A percentile compares a stretch with the other conserved stretches of the same genome.
Evolutionary conservation across 1,140 invertebrate genomes (phyloP).

Genomic region (Hypothenemus hampei): DNA sequence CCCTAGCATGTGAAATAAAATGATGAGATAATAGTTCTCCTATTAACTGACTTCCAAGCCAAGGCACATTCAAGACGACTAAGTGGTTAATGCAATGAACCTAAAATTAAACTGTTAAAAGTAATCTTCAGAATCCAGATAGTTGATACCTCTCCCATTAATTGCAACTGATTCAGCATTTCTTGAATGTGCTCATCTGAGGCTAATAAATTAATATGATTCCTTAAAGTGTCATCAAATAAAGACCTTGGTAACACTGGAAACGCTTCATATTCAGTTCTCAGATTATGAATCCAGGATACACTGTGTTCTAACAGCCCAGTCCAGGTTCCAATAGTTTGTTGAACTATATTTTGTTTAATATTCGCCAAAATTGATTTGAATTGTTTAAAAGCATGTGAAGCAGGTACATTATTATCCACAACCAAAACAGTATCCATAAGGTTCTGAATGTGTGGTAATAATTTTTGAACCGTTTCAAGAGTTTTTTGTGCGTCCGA

Average conservation of each 20-base stretch:
- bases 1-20: slow-evolving; percentile 57
- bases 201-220: slow-evolving; percentile 65
- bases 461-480: slow-evolving; percentile 45
- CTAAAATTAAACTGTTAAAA: slow-evolving; percentile 18
- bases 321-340: slow-evolving; percentile 52
- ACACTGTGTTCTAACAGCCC: slow-evolving; percentile 60
- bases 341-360: slow-evolving; percentile 38
- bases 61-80: slow-evolving; percentile 68
- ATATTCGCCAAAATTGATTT: slow-evolving; percentile 35
- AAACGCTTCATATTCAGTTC: slow-evolving; percentile 53
- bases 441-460: slow-evolving; percentile 41
- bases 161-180: slow-evolving; percentile 63
- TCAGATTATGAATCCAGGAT: slow-evolving; percentile 51
- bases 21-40: slow-evolving; percentile 60
- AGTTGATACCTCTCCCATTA: slow-evolving; percentile 63
- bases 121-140: background rate
- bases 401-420: slow-evolving; percentile 57
- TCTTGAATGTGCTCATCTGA: slow-evolving; percentile 63
- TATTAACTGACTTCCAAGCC: slow-evolving; percentile 68
- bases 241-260: slow-evolving; percentile 64
- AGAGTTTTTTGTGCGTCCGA: slow-evolving; percentile 55
- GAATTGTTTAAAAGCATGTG: slow-evolving; percentile 45
- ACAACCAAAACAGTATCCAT: slow-evolving; percentile 51
- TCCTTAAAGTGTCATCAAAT: slow-evolving; percentile 58
- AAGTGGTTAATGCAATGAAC: slow-evolving; percentile 56